Percentiles rank a stretch among this genome's conserved stretches.
Conservation (phyloP, 2,113 vertebrate species). For the Australoheros scitulus region DNA sequence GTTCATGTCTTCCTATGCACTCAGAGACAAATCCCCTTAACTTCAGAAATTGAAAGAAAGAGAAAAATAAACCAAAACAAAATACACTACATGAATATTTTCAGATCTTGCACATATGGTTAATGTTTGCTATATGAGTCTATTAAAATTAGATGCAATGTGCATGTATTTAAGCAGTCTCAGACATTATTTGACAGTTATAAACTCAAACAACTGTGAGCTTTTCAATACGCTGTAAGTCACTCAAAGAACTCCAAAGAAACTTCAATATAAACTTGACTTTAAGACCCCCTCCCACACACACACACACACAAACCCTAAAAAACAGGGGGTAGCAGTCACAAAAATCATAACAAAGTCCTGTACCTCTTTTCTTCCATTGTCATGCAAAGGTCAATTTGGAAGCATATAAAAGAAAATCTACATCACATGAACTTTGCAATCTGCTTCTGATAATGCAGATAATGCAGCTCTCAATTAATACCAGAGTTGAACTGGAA, state of each 20-base stretch:
- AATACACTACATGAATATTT: neutral
- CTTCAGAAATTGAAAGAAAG: neutral
- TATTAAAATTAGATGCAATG: neutral
- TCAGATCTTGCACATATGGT: neutral
- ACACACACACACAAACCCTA: neutral
- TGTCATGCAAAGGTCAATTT: conserved; percentile 31
- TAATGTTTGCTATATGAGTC: neutral
- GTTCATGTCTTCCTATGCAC: neutral
- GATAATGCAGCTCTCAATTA: conserved; percentile 72
- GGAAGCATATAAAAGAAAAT: conserved; percentile 46
- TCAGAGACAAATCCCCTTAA: no score
- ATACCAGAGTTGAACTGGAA: conserved; percentile 70
- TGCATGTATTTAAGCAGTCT: neutral
- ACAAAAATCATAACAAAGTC: conserved; percentile 25
- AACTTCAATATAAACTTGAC: neutral
- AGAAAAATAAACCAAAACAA: neutral
- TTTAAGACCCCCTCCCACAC: neutral
- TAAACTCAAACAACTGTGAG: neutral
- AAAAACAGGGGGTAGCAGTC: conserved; percentile 1
- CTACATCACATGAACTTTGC: conserved; percentile 38
- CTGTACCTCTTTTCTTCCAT: conserved; percentile 16
- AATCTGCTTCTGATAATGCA: conserved; percentile 75
- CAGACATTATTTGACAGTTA: neutral
- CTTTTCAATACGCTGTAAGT: neutral
- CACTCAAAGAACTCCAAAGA: conserved; percentile 2